Base-by-base conservation (phyloP, 2,797 vertebrate genomes). In the Protosalanx chinensis region DNA sequence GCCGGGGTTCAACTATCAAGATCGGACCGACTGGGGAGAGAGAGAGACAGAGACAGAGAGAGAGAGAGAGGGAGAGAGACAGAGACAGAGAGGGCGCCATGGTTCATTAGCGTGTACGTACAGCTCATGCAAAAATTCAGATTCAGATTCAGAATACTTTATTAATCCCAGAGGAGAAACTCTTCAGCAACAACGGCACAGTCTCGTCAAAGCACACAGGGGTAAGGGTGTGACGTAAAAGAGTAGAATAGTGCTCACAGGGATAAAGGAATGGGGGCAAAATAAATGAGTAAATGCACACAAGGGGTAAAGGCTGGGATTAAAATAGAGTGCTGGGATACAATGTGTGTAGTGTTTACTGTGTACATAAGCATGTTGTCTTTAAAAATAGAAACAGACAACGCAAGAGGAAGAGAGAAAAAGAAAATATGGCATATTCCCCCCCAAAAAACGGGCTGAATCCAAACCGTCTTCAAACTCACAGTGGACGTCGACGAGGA, bases 401-500 rank as follows among this genome's bases (percentile, higher is more conserved):
- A 32, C 49, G 5, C 5, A 4, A 59, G 16, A 32, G 53, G 5
- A 13, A 29, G 18, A 16, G 16, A n/a, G 0, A 35, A 37, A 66
- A 13, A 66, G 64, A 29, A 13, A 51, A 27, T 16, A 3, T 8
- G 58, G 16, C 4, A 27, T 3, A 59, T 23, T 13, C n/a, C 23
- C 23, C 23, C 23, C 23, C 23, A 27, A 59, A 23, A 29, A n/a
- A 18, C 3, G 1, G 49, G 4, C 13, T 15, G 49, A 51, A 56
- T 7, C 29, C 23, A 49, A 23, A 6, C 16, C 3, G 41, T 51
- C 23, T n/a, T 56, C 51, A 4, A 16, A 89, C 97, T 96, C 92
- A 98, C 97, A 98, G 85, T 98, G 96, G 3, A 98, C 97, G 0
- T 98, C 96, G 63, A 98, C 97, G 69, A 98, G 86, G 0, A 96